These are phyloP conservation scores for Asarcornis scutulata DNA, from an alignment of 2,113 vertebrate genomes.

Conservation along the genomic window DNA sequence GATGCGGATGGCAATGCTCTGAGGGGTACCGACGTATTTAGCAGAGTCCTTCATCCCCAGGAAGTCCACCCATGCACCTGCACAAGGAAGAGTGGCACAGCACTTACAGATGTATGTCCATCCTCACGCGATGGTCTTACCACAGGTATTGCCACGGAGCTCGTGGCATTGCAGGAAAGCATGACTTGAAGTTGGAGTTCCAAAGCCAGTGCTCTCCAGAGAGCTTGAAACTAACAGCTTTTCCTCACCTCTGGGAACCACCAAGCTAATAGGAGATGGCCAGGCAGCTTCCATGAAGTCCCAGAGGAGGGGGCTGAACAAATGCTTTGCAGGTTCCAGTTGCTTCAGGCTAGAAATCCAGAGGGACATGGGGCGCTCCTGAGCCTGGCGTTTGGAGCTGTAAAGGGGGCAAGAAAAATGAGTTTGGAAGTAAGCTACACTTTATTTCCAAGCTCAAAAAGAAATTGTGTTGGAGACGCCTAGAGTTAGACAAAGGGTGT, in stretches of 20 bases:
- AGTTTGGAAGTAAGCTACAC: not conserved
- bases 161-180: fast-evolving
- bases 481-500: not conserved
- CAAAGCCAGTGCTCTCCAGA: not conserved
- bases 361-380: slow-evolving; percentile 90
- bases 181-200: not conserved
- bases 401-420: not conserved
- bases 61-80: slow-evolving; percentile 87
- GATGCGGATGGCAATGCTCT: slow-evolving; percentile 87
- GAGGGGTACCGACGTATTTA: slow-evolving; percentile 86
- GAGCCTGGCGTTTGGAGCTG: slow-evolving; percentile 88
- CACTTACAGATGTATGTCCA: fast-evolving
- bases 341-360: slow-evolving; percentile 90
- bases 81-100: not conserved
- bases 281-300: slow-evolving; percentile 91
- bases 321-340: slow-evolving; percentile 84
- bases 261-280: slow-evolving; percentile 92
- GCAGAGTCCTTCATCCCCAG: slow-evolving; percentile 87
- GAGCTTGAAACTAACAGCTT: not conserved
- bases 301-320: slow-evolving; percentile 86
- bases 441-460: not conserved
- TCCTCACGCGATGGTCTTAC: fast-evolving
- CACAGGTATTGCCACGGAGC: fast-evolving
- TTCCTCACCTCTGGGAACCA: slow-evolving; percentile 86
- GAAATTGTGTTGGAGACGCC: not conserved